Evolutionary conservation across 2,888 invertebrate species (phyloP), one percentile per base, ranked within the genome.

Genomic region (Heteromyza rotundicornis): DNA sequence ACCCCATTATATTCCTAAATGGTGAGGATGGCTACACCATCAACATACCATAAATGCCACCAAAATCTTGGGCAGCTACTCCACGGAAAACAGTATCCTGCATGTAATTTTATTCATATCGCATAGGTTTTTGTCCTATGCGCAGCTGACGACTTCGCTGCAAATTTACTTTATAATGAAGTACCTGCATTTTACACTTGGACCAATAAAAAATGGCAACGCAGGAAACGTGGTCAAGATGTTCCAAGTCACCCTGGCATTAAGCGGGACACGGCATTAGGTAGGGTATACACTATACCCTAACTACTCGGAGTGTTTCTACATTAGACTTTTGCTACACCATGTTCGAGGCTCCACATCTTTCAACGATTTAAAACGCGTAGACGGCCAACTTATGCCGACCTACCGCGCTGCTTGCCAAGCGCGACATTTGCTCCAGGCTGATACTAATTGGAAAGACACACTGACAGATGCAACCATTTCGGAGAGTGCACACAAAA

Each of bases 1-100:
- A 56, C 16, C 56, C 56, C 2, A 44, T 56, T 44, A 22, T 57
- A 24, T 57, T 47, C 35, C 35, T 57, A 57, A 57, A 50, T 57
- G 49, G 57, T 19, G 49, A 53, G 35, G 53, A 53, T 53, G 35
- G 35, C 17, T 53, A 35, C 53, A 52, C 24, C 19, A 52, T 52
- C n/a, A 52, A 52, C 17, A 52, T 52, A 52, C 19, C 19, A 49
- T n/a, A 49, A 57, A 49, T 57, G 2, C 40, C 27, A 49, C 17
- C 24, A 57, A 47, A 3, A 17, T 49, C 12, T 47, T 16, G 27
- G 27, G 32, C 47, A 49, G 27, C 49, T 1, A 52, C n/a, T 52
- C 52, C 27, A 16, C 52, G n/a, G 7, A 52, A 52, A 16, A 24
- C 24, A 24, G 36, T 36, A 17, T 57, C 49, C 57, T 57, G 49